Evolutionary conservation across 2,888 invertebrate genomes (phyloP).

Genomic region (Brachypalpus laphriformis): DNA sequence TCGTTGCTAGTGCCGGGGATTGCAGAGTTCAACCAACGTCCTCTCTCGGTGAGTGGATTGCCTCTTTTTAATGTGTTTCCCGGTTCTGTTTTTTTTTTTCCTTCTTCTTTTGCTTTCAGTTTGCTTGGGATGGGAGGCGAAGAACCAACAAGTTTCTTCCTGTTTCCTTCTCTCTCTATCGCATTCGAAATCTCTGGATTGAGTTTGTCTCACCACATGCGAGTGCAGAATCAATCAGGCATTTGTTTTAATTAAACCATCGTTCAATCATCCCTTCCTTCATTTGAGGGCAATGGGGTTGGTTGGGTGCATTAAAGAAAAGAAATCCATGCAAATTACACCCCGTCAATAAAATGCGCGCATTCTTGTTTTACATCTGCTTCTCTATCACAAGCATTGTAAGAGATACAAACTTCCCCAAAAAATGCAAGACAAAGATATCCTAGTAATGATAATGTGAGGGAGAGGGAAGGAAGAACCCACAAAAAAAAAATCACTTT

Average conservation of each 20-base stretch:
- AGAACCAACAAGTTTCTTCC: constrained; percentile 72
- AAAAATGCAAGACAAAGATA: constrained; percentile 11
- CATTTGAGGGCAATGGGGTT: no score
- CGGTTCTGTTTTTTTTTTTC: constrained; percentile 18
- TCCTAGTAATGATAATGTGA: neutral
- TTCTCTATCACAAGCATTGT: neutral
- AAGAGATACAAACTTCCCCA: constrained; percentile 26
- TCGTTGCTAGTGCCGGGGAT: constrained; percentile 18
- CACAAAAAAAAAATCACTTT: constrained; percentile 64
- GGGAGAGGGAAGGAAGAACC: neutral
- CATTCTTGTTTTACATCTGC: constrained; percentile 29
- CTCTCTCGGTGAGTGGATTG: constrained; percentile 32
- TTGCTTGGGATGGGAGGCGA: constrained; percentile 4
- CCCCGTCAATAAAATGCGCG: constrained; percentile 21
- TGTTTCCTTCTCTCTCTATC: constrained; percentile 58
- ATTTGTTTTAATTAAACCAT: constrained; percentile 54
- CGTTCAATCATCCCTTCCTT: constrained; percentile 59
- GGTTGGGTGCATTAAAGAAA: no score
- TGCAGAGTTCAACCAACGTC: constrained; percentile 59
- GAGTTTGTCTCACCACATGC: neutral
- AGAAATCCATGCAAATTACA: neutral
- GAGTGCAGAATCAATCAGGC: constrained; percentile 59
- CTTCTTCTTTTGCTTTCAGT: constrained; percentile 1
- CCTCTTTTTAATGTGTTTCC: constrained; percentile 33
- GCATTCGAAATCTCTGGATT: neutral